Conservation (phyloP, 2,113 vertebrate genomes). For the Bos indicus region DNA sequence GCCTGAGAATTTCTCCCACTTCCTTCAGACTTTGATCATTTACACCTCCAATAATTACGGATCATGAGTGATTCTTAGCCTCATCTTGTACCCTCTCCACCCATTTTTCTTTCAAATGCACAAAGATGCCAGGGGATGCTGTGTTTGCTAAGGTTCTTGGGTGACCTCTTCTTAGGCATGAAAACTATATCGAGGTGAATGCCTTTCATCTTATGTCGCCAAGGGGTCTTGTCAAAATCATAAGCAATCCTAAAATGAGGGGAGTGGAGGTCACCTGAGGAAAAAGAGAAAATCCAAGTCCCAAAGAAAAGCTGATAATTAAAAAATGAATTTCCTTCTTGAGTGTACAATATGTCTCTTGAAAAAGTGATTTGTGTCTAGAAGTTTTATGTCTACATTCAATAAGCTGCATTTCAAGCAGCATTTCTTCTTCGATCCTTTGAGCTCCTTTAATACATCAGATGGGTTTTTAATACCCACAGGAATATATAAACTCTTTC, state of each 20-base stretch:
- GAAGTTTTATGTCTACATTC: slow-evolving; percentile 45
- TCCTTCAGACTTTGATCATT: not conserved
- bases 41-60: not conserved
- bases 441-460: slow-evolving; percentile 65
- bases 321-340: slow-evolving; percentile 43
- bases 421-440: slow-evolving; percentile 63
- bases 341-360: slow-evolving; percentile 44
- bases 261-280: not conserved
- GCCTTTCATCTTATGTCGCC: not conserved
- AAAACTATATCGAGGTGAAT: not conserved
- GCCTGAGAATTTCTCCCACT: not conserved
- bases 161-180: not conserved
- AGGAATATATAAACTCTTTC: slow-evolving; percentile 64
- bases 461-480: slow-evolving; percentile 65
- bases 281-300: slow-evolving; percentile 24
- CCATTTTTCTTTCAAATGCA: not conserved
- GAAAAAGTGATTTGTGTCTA: slow-evolving; percentile 46
- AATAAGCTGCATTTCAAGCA: slow-evolving; percentile 53
- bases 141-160: not conserved
- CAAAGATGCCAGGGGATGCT: not conserved
- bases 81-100: not conserved
- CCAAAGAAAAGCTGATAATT: slow-evolving; percentile 21
- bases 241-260: not conserved
- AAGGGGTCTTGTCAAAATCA: not conserved
- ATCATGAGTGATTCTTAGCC: not conserved